Conservation (phyloP, 2,797 vertebrate genomes). For the Macropodus opercularis region DNA sequence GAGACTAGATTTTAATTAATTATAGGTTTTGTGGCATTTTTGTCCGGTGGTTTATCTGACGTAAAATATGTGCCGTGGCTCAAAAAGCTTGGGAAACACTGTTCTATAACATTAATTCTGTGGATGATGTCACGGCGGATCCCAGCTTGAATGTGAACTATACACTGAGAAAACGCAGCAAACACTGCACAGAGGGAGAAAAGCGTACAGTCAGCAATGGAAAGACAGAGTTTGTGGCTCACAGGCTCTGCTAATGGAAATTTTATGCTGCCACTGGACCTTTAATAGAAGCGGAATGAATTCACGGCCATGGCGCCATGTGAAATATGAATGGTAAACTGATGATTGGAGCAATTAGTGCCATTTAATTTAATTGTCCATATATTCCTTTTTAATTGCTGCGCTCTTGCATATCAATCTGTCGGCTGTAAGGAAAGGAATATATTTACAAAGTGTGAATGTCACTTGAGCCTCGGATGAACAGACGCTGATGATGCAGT, state of each 20-base stretch:
- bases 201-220: constrained; percentile 37
- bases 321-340: constrained; percentile 44
- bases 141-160: constrained; percentile 12
- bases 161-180: constrained; percentile 8
- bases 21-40: too few species aligned
- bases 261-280: constrained; percentile 54
- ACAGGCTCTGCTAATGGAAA: constrained; percentile 54
- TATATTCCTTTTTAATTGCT: constrained; percentile 66
- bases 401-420: constrained; percentile 51
- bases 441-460: constrained; percentile 50
- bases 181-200: constrained; percentile 17
- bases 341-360: constrained; percentile 68
- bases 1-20: too few species aligned
- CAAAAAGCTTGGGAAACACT: too few species aligned
- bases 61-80: too few species aligned
- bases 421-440: constrained; percentile 26
- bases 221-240: constrained; percentile 54
- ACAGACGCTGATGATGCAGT: constrained; percentile 29
- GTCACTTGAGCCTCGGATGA: constrained; percentile 36
- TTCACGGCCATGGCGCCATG: constrained; percentile 21
- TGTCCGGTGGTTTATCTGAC: too few species aligned
- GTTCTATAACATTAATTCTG: not conserved
- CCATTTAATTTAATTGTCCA: constrained; percentile 68
- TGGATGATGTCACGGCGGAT: not conserved
- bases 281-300: constrained; percentile 53